Base-by-base conservation (phyloP, 2,888 invertebrate genomes). In the Lycia hirtaria region DNA sequence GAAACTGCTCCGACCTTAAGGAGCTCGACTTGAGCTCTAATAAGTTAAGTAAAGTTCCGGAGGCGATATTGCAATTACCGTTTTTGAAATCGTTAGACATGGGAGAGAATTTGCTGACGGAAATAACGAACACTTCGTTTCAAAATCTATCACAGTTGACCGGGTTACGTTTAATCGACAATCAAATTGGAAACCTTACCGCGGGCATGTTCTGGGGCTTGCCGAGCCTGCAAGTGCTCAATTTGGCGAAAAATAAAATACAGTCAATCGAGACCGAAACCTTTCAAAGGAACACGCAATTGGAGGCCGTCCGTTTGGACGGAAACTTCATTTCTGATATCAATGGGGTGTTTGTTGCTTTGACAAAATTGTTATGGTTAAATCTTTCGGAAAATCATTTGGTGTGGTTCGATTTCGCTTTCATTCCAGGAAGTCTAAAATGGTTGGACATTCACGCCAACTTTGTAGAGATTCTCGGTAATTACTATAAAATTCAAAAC, bases 351-450 rank as follows among this genome's bases (percentile, higher is more conserved):
- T 97, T 98, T 82, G 95, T 97, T 48, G 95, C 96, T 52, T 91
- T 98, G 62, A 95, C 96, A 35, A 96, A 96, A 71, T 92, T 98
- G 60, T 89, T 97, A 76, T 96, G 97, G 96, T 88, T 98, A 58
- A 98, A 98, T 91, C 93, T 98, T 54, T 97, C 97, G 33, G 97
- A 97, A 87, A 98, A 98, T 89, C 97, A 97, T 87, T 93, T 98
- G 75, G 96, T 96, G 30, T 97, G 97, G 97, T 98, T 98, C 88
- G 98, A 98, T 85, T 98, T 97, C 83, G 97, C 97, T 20, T 97
- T 98, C 75, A 95, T 98, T 69, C 98, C 98, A 6, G 95, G 95
- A 60, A 96, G 96, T 80, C 92, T 98, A 40, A 96, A 97, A 84
- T 97, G 97, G 97, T 87, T 98, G 71, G 97, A 98, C 76, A 95